phyloP scores from a whole-genome alignment of 2,888 invertebrate genomes.

The Campopleginae sp. region DNA sequence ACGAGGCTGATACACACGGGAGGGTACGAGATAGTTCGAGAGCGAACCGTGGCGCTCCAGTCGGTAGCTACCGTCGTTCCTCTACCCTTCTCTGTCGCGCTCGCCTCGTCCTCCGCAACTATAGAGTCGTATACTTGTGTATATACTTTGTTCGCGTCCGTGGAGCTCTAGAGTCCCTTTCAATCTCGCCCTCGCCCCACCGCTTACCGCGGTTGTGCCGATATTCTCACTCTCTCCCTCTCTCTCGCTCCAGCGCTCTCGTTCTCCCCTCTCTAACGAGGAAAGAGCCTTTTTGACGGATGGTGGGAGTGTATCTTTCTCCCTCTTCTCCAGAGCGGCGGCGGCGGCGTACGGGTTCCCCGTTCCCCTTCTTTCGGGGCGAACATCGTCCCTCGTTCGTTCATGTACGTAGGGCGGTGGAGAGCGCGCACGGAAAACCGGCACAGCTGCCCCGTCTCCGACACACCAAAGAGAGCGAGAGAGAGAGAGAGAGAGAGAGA shows the following conservation, averaged over 20 bases:
- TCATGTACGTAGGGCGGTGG: slow-evolving; percentile 41
- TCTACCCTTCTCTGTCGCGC: slow-evolving; percentile 29
- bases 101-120: slow-evolving; percentile 10
- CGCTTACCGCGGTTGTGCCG: slow-evolving; percentile 7
- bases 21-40: slow-evolving; percentile 68
- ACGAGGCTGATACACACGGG: slow-evolving; percentile 54
- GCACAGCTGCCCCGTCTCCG: slow-evolving; percentile 62
- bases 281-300: not conserved
- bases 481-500: slow-evolving; percentile 6
- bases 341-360: slow-evolving; percentile 3
- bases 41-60: slow-evolving; percentile 57
- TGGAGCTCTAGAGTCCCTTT: slow-evolving; percentile 48
- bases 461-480: slow-evolving; percentile 24
- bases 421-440: slow-evolving; percentile 50
- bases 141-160: slow-evolving; percentile 62
- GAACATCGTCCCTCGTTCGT: slow-evolving; percentile 34
- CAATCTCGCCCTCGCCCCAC: slow-evolving; percentile 52
- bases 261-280: slow-evolving; percentile 60
- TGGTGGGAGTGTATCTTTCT: slow-evolving; percentile 49
- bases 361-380: slow-evolving; percentile 15
- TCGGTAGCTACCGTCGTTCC: slow-evolving; percentile 63
- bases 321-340: slow-evolving; percentile 5
- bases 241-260: slow-evolving; percentile 54
- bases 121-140: not conserved
- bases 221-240: slow-evolving; percentile 29